Conservation (phyloP, 2,797 vertebrate species). For the Geotrypetes seraphini region DNA sequence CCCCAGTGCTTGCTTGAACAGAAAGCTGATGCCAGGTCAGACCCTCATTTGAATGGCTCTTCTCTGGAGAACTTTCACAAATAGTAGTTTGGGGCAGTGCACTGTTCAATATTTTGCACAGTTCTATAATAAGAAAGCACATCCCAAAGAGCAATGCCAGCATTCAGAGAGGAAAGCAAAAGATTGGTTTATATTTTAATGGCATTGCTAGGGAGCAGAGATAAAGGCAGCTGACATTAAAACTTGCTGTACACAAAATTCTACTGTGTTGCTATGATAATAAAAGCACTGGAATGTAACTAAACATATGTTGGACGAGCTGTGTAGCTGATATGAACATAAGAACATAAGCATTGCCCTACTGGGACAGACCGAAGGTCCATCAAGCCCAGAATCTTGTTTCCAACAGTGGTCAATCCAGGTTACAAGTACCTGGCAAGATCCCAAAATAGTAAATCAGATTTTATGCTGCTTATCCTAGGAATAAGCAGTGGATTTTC, state of each 20-base stretch:
- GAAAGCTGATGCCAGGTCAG: neutral
- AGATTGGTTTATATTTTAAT: neutral
- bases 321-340: no score
- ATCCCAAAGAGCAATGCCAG: conserved; percentile 10
- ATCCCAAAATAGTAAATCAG: no score
- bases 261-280: neutral
- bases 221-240: neutral
- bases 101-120: neutral
- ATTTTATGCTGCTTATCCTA: no score
- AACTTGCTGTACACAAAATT: neutral
- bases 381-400: no score
- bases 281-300: no score
- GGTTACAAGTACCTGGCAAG: no score
- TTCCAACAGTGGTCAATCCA: no score
- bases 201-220: neutral
- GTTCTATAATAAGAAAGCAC: neutral
- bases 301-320: no score
- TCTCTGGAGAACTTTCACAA: neutral
- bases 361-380: no score
- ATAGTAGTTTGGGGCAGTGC: neutral
- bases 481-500: no score
- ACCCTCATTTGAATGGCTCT: neutral
- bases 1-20: neutral
- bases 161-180: conserved; percentile 6
- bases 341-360: no score